These are phyloP conservation scores for Notospermus geniculatus DNA, from an alignment of 1,140 invertebrate genomes.

Conservation along the genomic window DNA sequence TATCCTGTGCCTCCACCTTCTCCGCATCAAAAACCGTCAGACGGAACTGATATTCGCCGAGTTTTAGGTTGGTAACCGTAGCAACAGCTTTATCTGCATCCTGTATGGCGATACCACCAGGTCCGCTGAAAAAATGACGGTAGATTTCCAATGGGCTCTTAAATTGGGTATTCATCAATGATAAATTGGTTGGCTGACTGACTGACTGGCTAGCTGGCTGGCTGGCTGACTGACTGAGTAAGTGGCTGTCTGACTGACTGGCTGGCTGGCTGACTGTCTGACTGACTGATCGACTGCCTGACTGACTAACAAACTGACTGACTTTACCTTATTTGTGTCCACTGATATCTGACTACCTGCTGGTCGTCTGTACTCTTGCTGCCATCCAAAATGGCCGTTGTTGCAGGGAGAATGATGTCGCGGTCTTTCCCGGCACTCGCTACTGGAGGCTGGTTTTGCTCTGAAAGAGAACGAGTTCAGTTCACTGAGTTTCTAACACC, in stretches of 20 bases:
- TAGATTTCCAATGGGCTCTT: too few species aligned
- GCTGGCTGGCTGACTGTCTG: too few species aligned
- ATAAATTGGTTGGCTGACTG: too few species aligned
- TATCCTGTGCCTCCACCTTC: slow-evolving; percentile 68
- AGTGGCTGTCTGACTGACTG: too few species aligned
- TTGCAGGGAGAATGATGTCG: slow-evolving; percentile 76
- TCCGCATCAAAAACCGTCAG: slow-evolving; percentile 84
- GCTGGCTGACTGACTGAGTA: too few species aligned
- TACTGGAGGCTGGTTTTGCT: slow-evolving; percentile 47
- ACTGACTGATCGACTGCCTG: too few species aligned
- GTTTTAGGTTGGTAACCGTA: slow-evolving; percentile 76
- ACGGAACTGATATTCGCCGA: slow-evolving; percentile 80
- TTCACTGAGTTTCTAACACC: not conserved
- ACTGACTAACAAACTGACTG: too few species aligned
- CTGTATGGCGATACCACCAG: slow-evolving; percentile 60
- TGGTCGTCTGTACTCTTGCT: slow-evolving; percentile 81
- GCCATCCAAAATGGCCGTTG: slow-evolving; percentile 75
- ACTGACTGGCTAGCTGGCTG: too few species aligned
- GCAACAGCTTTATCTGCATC: slow-evolving; percentile 50
- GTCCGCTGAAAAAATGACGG: slow-evolving; percentile 64
- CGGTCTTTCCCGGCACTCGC: slow-evolving; percentile 64
- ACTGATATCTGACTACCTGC: slow-evolving; percentile 75
- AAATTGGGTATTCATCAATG: too few species aligned
- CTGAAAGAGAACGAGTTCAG: slow-evolving; percentile 26
- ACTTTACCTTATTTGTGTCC: slow-evolving; percentile 72